Base-by-base conservation (phyloP, 2,888 invertebrate genomes). In the Anthrax anthrax region DNA sequence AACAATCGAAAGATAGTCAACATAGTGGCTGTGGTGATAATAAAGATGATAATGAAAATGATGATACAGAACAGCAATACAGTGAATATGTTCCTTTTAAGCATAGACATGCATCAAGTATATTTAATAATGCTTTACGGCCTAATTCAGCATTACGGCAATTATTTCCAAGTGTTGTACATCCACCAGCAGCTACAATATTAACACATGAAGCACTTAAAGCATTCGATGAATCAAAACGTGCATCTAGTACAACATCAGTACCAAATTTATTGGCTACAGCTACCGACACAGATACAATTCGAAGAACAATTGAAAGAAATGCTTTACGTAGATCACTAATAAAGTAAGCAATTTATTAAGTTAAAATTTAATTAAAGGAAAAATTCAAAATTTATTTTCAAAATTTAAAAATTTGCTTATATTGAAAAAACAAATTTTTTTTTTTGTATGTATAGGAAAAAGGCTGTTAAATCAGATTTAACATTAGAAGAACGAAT, bases 401-500 rank as follows among this genome's bases (percentile, higher is more conserved):
- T n/a, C n/a, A n/a, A n/a, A n/a, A n/a, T n/a, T n/a, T n/a, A n/a
- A n/a, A n/a, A n/a, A n/a, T n/a, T n/a, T n/a, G n/a, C n/a, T n/a
- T n/a, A n/a, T n/a, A n/a, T n/a, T n/a, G n/a, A n/a, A n/a, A n/a
- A n/a, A n/a, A n/a, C n/a, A n/a, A n/a, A n/a, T n/a, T n/a, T n/a
- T n/a, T n/a, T n/a, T n/a, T n/a, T n/a, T n/a, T n/a, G n/a, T n/a
- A n/a, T 43, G 47, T 34, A 68, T 29, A 68, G 68, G 45, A 68
- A 68, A 59, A 69, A 68, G 47, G 58, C 62, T 42, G 59, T 62
- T 17, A 65, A 65, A 52, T 61, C 65, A 14, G 85, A 86, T 54
- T 80, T 85, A 44, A 86, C 88, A 0, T 70, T 91, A 37, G 85
- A 88, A 47, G 91, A 91, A 59, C 77, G 89, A 51, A 87, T 91